A percentile compares a stretch with the other conserved stretches of the same genome.
phyloP scores from a whole-genome alignment of 2,888 invertebrate genomes.

The Lithophane semibrunnea region DNA sequence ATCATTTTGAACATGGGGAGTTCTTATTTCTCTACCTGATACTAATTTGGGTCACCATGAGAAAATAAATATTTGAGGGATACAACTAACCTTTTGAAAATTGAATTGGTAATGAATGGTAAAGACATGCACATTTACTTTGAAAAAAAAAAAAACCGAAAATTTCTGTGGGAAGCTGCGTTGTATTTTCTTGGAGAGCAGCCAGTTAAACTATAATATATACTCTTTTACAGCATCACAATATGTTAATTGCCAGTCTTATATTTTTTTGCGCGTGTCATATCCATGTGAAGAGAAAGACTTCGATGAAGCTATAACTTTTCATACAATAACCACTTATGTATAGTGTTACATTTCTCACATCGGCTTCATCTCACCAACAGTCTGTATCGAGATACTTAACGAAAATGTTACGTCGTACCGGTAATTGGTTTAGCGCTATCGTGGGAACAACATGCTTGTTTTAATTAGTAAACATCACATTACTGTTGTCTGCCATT shows the following conservation, averaged over 20 bases:
- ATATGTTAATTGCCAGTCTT: slow-evolving; percentile 34
- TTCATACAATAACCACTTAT: slow-evolving; percentile 59
- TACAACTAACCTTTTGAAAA: background rate
- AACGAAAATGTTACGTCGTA: slow-evolving; percentile 62
- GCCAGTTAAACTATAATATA: slow-evolving; percentile 24
- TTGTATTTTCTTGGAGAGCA: slow-evolving; percentile 15
- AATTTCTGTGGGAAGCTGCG: background rate
- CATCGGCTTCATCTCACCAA: slow-evolving; percentile 48
- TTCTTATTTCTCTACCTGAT: slow-evolving; percentile 34
- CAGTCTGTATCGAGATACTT: slow-evolving; percentile 39
- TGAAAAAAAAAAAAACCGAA: background rate
- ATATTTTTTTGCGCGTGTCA: slow-evolving; percentile 37
- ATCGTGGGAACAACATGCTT: slow-evolving; percentile 56
- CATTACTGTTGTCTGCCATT: slow-evolving; percentile 18
- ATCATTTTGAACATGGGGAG: slow-evolving; percentile 10
- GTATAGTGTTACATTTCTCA: slow-evolving; percentile 66
- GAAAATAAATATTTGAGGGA: slow-evolving; percentile 29
- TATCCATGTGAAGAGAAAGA: slow-evolving; percentile 53
- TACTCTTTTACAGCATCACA: slow-evolving; percentile 29
- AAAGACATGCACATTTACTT: background rate
- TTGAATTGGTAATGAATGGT: background rate
- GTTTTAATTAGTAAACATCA: slow-evolving; percentile 40
- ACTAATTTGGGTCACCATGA: slow-evolving; percentile 40
- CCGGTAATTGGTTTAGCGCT: slow-evolving; percentile 49
- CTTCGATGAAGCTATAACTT: slow-evolving; percentile 49